Evolutionary conservation across 2,113 vertebrate species (phyloP).

Genomic region (Castor canadensis): DNA sequence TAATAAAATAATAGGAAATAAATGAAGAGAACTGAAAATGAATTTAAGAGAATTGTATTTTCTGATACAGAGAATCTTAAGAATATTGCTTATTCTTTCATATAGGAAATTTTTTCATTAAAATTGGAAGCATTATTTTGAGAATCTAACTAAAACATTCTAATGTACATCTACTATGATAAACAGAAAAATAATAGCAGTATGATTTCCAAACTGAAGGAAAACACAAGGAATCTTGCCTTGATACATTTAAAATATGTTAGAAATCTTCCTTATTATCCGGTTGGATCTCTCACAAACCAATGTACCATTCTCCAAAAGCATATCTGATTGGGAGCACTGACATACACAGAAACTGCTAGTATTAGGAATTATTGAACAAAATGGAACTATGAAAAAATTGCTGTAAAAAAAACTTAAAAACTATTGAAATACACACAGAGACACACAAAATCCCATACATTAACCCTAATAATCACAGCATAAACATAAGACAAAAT

Average conservation of each 20-base stretch:
- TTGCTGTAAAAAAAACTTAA: not conserved
- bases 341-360: not conserved
- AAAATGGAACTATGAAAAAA: not conserved
- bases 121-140: not conserved
- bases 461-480: rapidly evolving
- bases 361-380: not conserved
- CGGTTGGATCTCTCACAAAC: not conserved
- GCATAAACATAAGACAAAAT: not conserved
- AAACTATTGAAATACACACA: not conserved
- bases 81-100: not conserved
- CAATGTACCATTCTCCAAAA: not conserved
- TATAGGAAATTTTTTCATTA: not conserved
- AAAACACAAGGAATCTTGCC: not conserved
- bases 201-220: not conserved
- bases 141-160: not conserved
- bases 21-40: not conserved
- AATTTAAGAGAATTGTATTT: not conserved
- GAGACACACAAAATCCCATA: not conserved
- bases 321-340: not conserved
- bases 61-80: not conserved
- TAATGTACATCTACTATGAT: not conserved
- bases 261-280: not conserved
- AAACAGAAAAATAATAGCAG: not conserved
- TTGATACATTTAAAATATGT: not conserved
- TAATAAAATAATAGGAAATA: not conserved